Evolutionary conservation across 2,888 invertebrate species (phyloP).

Genomic region (Ormyrus thymus): DNA sequence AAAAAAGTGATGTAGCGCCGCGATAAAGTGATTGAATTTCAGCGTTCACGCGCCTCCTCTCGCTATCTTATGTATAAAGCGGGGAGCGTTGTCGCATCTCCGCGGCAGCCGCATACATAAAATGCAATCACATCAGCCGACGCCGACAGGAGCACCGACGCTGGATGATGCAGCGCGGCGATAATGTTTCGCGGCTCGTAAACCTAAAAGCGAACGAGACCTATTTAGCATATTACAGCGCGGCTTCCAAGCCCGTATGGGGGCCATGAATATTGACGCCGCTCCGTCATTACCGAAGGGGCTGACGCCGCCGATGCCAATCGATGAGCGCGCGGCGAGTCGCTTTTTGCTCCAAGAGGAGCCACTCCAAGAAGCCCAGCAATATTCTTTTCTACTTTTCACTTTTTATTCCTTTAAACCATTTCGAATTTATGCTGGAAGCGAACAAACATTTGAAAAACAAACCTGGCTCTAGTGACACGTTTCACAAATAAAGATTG

Average conservation of each 20-base stretch:
- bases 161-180: slow-evolving; percentile 50
- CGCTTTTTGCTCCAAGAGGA: no score
- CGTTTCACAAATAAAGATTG: no score
- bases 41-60: slow-evolving; percentile 14
- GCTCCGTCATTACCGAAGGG: slow-evolving; percentile 59
- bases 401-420: no score
- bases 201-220: slow-evolving; percentile 64
- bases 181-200: slow-evolving; percentile 64
- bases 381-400: no score
- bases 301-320: not conserved
- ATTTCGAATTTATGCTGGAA: no score
- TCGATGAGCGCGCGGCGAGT: no score
- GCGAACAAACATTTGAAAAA: no score
- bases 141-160: not conserved
- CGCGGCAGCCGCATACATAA: slow-evolving; percentile 53
- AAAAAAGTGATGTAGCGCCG: slow-evolving; percentile 22
- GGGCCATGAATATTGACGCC: slow-evolving; percentile 66
- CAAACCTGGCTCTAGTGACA: no score
- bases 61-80: no score
- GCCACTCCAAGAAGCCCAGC: no score
- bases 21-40: slow-evolving; percentile 49
- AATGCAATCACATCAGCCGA: slow-evolving; percentile 64
- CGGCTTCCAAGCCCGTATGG: slow-evolving; percentile 23
- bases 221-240: slow-evolving; percentile 68
- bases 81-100: slow-evolving; percentile 42